phyloP scores from a whole-genome alignment of 2,888 invertebrate species.

The Pseudococcus viburni region DNA sequence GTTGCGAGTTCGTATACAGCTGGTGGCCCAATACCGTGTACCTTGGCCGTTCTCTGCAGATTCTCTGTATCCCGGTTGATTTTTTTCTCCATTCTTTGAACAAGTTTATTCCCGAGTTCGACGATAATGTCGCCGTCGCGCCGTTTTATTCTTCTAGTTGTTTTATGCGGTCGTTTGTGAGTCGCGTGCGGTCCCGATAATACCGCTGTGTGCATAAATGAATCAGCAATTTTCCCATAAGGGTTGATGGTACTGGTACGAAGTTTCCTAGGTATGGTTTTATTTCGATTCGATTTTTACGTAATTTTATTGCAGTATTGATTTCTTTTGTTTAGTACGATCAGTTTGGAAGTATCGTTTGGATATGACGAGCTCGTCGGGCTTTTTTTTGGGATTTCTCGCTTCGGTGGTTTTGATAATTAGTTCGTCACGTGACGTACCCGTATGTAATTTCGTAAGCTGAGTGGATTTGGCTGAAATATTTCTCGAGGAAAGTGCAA shows the following conservation, averaged over 20 bases:
- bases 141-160: neutral
- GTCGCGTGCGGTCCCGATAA: neutral
- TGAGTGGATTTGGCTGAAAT: neutral
- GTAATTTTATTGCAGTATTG: neutral
- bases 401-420: neutral
- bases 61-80: conserved; percentile 36
- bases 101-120: conserved; percentile 1
- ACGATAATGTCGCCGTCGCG: conserved; percentile 14
- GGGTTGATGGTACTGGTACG: neutral
- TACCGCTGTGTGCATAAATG: neutral
- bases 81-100: conserved; percentile 6
- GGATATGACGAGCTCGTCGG: neutral
- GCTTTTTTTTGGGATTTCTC: neutral
- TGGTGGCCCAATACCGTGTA: conserved; percentile 34
- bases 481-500: neutral
- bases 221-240: conserved; percentile 25
- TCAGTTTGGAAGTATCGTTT: neutral
- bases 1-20: conserved; percentile 37
- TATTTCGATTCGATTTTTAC: neutral
- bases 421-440: neutral
- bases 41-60: conserved; percentile 54
- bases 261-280: neutral
- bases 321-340: neutral
- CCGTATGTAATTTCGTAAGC: neutral
- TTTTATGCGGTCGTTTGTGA: neutral